Percentiles rank a stretch among this genome's conserved stretches.
phyloP scores from a whole-genome alignment of 1,140 invertebrate genomes.

The Drosophila tsacasi region DNA sequence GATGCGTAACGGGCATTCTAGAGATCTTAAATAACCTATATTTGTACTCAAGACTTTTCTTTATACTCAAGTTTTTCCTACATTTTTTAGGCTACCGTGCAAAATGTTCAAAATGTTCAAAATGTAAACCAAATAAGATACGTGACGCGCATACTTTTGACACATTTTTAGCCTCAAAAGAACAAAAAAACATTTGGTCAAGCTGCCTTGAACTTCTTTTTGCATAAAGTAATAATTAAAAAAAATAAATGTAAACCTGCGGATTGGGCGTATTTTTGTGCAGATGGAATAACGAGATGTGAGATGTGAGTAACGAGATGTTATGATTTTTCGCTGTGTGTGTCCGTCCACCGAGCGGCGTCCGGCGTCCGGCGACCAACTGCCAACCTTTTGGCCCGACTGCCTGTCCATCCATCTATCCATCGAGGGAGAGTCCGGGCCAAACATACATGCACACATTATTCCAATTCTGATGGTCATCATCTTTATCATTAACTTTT shows the following conservation, averaged over 20 bases:
- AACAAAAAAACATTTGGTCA: not conserved
- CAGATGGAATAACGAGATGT: slow-evolving; percentile 1
- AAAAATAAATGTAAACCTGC: not conserved
- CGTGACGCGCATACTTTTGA: not conserved
- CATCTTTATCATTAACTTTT: slow-evolving; percentile 78
- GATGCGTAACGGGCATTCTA: too few relatives aligned
- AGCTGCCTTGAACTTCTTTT: not conserved
- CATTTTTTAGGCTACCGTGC: too few relatives aligned
- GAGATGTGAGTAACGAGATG: slow-evolving; percentile 8
- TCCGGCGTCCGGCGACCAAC: slow-evolving; percentile 5
- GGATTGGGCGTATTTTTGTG: slow-evolving; percentile 1
- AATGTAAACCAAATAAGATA: too few relatives aligned
- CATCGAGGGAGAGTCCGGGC: slow-evolving; percentile 40
- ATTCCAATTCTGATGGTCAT: slow-evolving; percentile 78
- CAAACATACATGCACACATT: slow-evolving; percentile 49
- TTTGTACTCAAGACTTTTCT: too few relatives aligned
- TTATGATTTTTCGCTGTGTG: slow-evolving; percentile 10
- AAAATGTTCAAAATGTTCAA: too few relatives aligned
- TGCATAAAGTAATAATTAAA: not conserved
- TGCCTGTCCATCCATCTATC: slow-evolving; percentile 58
- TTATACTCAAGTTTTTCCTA: too few relatives aligned
- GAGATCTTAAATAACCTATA: too few relatives aligned
- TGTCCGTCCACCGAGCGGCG: not conserved
- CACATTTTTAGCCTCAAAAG: not conserved
- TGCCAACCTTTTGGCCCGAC: slow-evolving; percentile 23